phyloP scores from a whole-genome alignment of 2,113 vertebrate species.

The Peromyscus leucopus region DNA sequence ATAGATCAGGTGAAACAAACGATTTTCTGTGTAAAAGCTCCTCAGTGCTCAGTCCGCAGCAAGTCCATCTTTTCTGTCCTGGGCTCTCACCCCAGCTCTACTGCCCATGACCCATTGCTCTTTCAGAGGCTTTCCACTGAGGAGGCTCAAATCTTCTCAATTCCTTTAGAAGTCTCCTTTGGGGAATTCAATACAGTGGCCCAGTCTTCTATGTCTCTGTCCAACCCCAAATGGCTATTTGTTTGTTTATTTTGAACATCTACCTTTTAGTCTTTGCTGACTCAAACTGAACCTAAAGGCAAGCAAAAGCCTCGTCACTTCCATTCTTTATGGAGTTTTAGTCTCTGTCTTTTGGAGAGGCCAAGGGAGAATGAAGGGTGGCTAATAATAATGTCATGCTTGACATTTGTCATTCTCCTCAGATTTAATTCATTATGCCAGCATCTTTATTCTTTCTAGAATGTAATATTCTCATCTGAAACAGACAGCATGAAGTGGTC shows the following conservation, averaged over 20 bases:
- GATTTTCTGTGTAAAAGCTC: constrained; percentile 3
- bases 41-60: not conserved
- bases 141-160: not conserved
- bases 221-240: not conserved
- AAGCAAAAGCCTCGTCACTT: not conserved
- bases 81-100: not conserved
- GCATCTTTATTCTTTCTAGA: not conserved
- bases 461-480: constrained; percentile 39
- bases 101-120: not conserved
- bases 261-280: constrained; percentile 5
- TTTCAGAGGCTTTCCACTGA: not conserved
- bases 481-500: not conserved
- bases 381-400: not conserved
- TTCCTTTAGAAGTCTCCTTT: not conserved
- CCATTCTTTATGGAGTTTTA: constrained; percentile 10
- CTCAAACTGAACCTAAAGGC: not conserved
- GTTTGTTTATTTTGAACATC: not conserved
- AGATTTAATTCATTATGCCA: constrained; percentile 18
- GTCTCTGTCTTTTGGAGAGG: not conserved
- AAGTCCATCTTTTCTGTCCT: not conserved
- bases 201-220: not conserved
- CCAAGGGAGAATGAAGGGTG: not conserved
- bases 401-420: constrained; percentile 14
- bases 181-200: not conserved
- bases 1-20: constrained; percentile 2